Evolutionary conservation across 2,113 vertebrate species (phyloP).

Genomic region (Sorex fumeus): DNA sequence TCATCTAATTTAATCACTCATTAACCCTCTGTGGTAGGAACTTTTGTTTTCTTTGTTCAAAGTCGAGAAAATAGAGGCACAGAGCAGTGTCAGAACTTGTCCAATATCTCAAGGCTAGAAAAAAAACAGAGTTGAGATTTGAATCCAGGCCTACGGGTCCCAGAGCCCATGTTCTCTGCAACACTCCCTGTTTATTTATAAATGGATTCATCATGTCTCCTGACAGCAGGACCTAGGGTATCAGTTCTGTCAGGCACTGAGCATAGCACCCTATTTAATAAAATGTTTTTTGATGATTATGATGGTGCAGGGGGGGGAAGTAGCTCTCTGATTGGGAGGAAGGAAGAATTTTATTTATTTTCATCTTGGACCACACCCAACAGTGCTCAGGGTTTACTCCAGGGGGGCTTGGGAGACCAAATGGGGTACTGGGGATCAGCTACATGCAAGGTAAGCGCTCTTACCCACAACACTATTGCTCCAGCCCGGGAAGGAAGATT

Average conservation of each 20-base stretch:
- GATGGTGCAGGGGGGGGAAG: background rate
- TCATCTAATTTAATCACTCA: conserved; percentile 15
- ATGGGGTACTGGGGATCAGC: too few species aligned
- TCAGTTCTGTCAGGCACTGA: background rate
- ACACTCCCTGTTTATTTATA: background rate
- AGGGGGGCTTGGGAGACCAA: too few species aligned
- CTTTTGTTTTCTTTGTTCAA: conserved; percentile 29
- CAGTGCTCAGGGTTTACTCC: too few species aligned
- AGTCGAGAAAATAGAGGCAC: conserved; percentile 45
- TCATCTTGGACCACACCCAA: too few species aligned
- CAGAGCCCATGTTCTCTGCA: background rate
- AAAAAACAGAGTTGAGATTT: conserved; percentile 46
- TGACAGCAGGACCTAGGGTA: background rate
- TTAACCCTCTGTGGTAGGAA: background rate
- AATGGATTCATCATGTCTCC: background rate
- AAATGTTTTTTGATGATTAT: background rate
- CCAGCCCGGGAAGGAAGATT: background rate
- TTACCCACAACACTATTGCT: too few species aligned
- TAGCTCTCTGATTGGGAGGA: background rate
- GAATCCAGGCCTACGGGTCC: background rate
- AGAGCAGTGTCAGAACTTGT: conserved; percentile 19
- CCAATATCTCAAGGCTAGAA: background rate
- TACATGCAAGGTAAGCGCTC: too few species aligned
- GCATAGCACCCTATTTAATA: background rate
- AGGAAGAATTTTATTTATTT: background rate